Conservation (phyloP, 2,888 invertebrate genomes). For the Azorinus chamasolen region DNA sequence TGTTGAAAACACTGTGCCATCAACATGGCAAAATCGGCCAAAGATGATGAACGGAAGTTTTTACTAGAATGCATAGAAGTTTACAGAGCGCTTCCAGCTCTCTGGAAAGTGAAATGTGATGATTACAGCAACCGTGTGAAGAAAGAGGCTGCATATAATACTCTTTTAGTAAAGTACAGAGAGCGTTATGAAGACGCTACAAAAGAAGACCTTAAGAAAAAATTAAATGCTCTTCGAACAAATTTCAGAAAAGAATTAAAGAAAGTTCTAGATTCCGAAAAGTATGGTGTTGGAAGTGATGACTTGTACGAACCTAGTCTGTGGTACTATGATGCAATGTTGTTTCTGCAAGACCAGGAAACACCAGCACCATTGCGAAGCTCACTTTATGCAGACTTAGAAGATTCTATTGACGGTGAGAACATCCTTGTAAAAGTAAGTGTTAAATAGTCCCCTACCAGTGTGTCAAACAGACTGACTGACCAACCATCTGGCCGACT, state of each 20-base stretch:
- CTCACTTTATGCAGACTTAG: too few species aligned
- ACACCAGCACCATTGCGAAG: constrained; percentile 5
- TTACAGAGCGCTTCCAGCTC: constrained; percentile 66
- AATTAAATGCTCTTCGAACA: constrained; percentile 71
- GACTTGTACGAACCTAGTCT: constrained; percentile 34
- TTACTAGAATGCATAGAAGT: constrained; percentile 70
- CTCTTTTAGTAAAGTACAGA: constrained; percentile 45
- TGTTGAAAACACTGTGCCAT: background rate
- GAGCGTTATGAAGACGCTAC: constrained; percentile 46
- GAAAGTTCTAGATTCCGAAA: constrained; percentile 58
- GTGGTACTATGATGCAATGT: constrained; percentile 47
- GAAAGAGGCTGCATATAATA: constrained; percentile 58
- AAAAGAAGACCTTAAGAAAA: constrained; percentile 66
- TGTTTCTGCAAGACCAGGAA: constrained; percentile 42
- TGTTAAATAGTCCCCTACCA: too few species aligned
- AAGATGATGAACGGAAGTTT: constrained; percentile 24
- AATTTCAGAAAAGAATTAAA: constrained; percentile 73
- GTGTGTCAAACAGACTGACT: too few species aligned
- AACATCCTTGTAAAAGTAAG: too few species aligned
- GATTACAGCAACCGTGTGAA: constrained; percentile 69
- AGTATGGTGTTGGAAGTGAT: constrained; percentile 7
- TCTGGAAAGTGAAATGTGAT: constrained; percentile 73
- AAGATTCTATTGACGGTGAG: too few species aligned
- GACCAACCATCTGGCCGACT: too few species aligned
- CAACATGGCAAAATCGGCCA: constrained; percentile 1